These are phyloP conservation scores for Platycnemis pennipes DNA, from an alignment of 2,888 invertebrate species.

Conservation along the genomic window DNA sequence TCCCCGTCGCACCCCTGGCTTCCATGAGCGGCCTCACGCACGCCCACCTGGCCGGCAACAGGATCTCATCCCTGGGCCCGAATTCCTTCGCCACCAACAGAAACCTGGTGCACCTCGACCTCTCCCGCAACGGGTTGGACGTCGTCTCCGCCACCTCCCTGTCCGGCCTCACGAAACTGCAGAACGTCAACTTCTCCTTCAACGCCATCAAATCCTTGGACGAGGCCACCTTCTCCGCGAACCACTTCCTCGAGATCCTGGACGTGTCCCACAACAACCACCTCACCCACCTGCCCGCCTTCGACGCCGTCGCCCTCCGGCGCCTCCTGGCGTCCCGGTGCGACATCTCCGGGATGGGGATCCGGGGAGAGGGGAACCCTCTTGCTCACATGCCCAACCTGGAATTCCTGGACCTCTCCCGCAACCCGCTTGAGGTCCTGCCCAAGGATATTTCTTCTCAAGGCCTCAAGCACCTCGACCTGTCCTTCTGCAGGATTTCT, in stretches of 20 bases:
- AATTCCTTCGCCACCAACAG: not conserved
- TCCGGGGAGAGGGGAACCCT: not conserved
- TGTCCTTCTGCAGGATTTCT: conserved; percentile 45
- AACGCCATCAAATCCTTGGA: conserved; percentile 15
- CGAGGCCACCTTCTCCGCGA: not conserved
- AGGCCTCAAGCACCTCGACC: conserved; percentile 10
- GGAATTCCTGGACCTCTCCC: not conserved
- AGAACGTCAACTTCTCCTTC: conserved; percentile 16
- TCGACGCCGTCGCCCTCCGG: not conserved
- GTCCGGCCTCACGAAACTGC: not conserved
- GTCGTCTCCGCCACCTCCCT: not conserved
- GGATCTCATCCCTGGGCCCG: conserved; percentile 17
- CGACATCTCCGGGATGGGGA: conserved; percentile 29
- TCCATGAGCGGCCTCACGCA: conserved; percentile 18
- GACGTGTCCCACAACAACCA: conserved; percentile 36
- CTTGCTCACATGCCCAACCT: not conserved
- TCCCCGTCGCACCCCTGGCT: not conserved
- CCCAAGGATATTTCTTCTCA: conserved; percentile 7
- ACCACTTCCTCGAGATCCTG: not conserved
- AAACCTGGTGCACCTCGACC: conserved; percentile 20
- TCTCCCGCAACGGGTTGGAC: conserved; percentile 40
- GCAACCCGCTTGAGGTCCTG: conserved; percentile 12
- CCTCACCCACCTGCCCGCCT: not conserved
- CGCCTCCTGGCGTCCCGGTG: not conserved
- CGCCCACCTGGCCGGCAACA: conserved; percentile 23